Evolutionary conservation across 2,797 vertebrate species (phyloP).

Genomic region (Capromys pilorides): DNA sequence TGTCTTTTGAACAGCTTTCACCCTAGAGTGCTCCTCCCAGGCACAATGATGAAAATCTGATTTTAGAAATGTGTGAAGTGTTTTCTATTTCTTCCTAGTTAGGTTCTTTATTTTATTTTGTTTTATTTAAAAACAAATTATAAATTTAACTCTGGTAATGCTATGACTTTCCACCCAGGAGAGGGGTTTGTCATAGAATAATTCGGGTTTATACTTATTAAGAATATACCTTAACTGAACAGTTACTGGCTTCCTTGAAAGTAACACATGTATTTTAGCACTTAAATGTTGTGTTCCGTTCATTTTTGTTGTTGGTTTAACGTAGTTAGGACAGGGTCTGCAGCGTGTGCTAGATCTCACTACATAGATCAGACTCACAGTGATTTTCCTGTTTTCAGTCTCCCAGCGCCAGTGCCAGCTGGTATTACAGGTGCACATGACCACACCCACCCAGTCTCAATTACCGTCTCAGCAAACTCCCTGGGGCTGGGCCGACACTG

Average conservation of each 20-base stretch:
- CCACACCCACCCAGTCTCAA: too few species aligned
- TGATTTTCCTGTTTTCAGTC: too few species aligned
- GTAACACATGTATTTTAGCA: neutral
- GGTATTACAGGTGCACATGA: too few species aligned
- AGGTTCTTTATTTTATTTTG: constrained; percentile 77
- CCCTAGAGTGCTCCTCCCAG: constrained; percentile 92
- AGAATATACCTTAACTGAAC: neutral
- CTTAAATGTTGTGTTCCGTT: neutral
- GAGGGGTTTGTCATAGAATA: constrained; percentile 90
- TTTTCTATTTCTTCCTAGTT: constrained; percentile 95
- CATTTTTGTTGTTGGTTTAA: too few species aligned
- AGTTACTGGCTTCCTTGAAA: neutral
- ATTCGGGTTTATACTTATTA: constrained; percentile 90
- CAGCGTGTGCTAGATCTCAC: too few species aligned
- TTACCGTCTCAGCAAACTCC: too few species aligned
- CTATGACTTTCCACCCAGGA: constrained; percentile 92
- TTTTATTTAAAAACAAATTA: too few species aligned
- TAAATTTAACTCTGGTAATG: constrained; percentile 89
- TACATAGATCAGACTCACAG: too few species aligned
- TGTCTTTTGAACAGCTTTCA: constrained; percentile 83
- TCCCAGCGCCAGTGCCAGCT: too few species aligned
- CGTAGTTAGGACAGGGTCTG: too few species aligned
- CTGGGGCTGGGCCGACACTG: too few species aligned
- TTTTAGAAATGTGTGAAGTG: constrained; percentile 88
- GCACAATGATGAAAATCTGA: constrained; percentile 86